Evolutionary conservation across 2,888 invertebrate species (phyloP).

Genomic region (Argyresthia albistria): DNA sequence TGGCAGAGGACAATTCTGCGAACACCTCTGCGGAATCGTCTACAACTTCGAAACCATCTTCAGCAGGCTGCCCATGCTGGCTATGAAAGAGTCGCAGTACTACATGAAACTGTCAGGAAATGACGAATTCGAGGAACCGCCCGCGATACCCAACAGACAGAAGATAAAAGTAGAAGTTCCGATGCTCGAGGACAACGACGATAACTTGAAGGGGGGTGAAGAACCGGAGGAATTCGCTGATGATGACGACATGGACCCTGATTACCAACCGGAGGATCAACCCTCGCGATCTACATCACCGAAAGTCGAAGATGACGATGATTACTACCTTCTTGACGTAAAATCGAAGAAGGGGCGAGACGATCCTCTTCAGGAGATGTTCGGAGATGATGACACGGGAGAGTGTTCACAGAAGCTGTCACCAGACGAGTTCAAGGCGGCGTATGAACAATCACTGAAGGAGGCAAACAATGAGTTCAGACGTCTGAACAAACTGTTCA

Average conservation of each 20-base stretch:
- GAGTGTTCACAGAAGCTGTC: neutral
- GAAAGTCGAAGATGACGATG: conserved; percentile 9
- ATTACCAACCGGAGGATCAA: neutral
- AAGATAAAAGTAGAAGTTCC: neutral
- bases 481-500: conserved; percentile 23
- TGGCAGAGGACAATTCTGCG: conserved; percentile 20
- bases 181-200: neutral
- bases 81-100: conserved; percentile 11
- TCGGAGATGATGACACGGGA: neutral
- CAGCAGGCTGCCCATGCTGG: conserved; percentile 8
- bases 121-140: neutral
- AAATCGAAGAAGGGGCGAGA: conserved; percentile 9
- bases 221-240: neutral
- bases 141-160: neutral
- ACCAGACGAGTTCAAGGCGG: conserved; percentile 1
- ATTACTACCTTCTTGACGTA: conserved; percentile 13
- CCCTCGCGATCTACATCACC: neutral
- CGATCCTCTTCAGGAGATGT: conserved; percentile 16
- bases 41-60: conserved; percentile 13
- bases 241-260: neutral
- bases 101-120: conserved; percentile 11
- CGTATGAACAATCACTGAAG: conserved; percentile 17
- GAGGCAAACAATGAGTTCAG: conserved; percentile 24
- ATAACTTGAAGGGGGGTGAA: neutral
- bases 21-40: conserved; percentile 21